phyloP scores from a whole-genome alignment of 2,888 invertebrate genomes.

The Galerucella calmariensis region DNA sequence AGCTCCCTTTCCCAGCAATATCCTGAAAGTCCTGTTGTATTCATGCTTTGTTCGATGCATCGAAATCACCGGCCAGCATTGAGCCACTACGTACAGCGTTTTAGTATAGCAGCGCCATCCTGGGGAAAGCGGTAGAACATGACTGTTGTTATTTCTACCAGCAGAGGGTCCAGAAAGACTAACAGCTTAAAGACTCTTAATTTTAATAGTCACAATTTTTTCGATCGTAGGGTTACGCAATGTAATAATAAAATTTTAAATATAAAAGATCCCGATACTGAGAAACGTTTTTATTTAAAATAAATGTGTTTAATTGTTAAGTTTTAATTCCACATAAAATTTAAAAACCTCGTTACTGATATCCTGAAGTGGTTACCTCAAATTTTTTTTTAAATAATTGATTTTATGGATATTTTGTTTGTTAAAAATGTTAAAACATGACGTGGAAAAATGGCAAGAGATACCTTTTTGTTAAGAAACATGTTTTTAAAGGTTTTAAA shows the following conservation, averaged over 20 bases:
- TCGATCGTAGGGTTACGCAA: neutral
- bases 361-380: no score
- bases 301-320: no score
- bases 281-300: no score
- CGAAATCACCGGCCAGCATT: conserved; percentile 19
- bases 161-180: conserved; percentile 44
- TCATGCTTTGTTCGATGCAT: conserved; percentile 33
- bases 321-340: no score
- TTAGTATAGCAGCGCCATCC: conserved; percentile 48
- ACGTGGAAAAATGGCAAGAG: neutral
- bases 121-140: conserved; percentile 39
- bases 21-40: conserved; percentile 37
- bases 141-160: conserved; percentile 40
- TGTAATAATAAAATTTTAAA: neutral
- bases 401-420: no score
- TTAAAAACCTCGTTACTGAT: no score
- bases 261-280: no score
- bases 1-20: conserved; percentile 38
- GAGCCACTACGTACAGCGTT: conserved; percentile 31
- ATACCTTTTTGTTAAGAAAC: neutral
- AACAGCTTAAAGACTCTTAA: neutral
- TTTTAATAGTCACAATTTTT: neutral
- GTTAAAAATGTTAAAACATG: no score
- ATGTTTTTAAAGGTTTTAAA: neutral
- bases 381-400: no score